A percentile compares a stretch with the other conserved stretches of the same genome.
phyloP scores from a whole-genome alignment of 2,797 vertebrate species.

The Peromyscus nudipes region DNA sequence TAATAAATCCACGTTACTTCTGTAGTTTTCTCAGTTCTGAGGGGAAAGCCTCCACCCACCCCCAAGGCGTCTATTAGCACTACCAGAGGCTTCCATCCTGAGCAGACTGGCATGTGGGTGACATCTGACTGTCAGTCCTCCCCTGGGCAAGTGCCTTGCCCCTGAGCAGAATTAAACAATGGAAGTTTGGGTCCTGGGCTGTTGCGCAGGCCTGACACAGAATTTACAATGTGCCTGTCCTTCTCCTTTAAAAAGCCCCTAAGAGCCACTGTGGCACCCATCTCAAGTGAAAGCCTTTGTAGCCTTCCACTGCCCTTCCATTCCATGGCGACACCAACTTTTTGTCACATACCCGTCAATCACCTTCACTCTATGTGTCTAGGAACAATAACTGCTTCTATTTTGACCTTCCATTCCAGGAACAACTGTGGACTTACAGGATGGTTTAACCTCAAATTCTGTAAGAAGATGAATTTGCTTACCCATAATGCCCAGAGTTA shows the following conservation, averaged over 20 bases:
- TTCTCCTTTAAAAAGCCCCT: neutral
- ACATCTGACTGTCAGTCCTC: too few species aligned
- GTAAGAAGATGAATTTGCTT: neutral
- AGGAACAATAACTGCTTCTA: neutral
- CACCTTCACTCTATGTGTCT: neutral
- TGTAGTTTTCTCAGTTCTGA: neutral
- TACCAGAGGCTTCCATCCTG: neutral
- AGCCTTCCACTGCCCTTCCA: neutral
- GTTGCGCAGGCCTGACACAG: neutral
- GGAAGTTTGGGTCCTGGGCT: neutral
- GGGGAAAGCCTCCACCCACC: neutral
- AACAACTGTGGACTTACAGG: neutral
- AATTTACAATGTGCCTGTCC: neutral
- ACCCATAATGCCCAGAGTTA: neutral
- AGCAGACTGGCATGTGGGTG: neutral
- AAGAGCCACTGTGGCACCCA: neutral
- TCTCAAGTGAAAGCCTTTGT: neutral
- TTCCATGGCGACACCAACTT: neutral
- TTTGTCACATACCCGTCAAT: neutral
- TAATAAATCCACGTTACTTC: neutral
- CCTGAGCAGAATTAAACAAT: neutral
- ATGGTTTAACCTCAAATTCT: neutral
- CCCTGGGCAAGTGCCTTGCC: neutral
- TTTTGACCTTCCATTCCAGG: neutral
- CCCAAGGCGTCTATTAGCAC: neutral